Base-by-base conservation (phyloP, 2,113 vertebrate species). In the Ptilonorhynchus violaceus region DNA sequence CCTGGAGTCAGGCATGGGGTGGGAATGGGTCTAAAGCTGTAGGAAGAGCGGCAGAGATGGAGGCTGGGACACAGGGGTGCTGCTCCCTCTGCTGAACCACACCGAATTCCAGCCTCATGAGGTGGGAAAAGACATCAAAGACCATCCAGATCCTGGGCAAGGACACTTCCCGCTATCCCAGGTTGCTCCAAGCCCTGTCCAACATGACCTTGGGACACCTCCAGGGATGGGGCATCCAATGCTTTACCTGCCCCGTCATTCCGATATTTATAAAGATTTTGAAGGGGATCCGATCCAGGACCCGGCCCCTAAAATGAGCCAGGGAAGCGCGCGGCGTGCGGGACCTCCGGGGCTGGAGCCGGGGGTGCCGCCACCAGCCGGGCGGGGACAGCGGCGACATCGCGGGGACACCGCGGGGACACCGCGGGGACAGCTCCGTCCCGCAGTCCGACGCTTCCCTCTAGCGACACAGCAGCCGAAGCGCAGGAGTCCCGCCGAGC, bases 271-370 rank as follows among this genome's bases (percentile, higher is more conserved):
- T 15, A 7, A 39, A 33, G 24, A 25, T 5, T 4, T 49, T 23
- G 18, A n/a, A 53, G 22, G 4, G 3, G 25, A 19, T 31, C 12
- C 15, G 9, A 59, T 18, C 33, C 18, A 49, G 33, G 10, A 35
- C 0, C 0, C 47, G 47, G 47, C 3, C 9, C 39, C 67, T 46
- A 6, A n/a, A 77, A 56, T 2, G 19, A 66, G 37, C 37, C 60
- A 4, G 46, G 19, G 6, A 31, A 10, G 22, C 0, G 5, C 24
- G 0, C 0, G 50, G 28, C 7, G 37, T 39, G 37, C n/a, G n/a
- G n/a, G n/a, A n/a, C n/a, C n/a, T n/a, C n/a, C n/a, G n/a, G n/a
- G n/a, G n/a, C n/a, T n/a, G n/a, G n/a, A 73, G 24, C 28, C 18
- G 37, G 25, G 7, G 39, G 1, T 60, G 90, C 21, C 82, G 33